Evolutionary conservation across 2,888 invertebrate genomes (phyloP).

Genomic region (Chouioia cunea): DNA sequence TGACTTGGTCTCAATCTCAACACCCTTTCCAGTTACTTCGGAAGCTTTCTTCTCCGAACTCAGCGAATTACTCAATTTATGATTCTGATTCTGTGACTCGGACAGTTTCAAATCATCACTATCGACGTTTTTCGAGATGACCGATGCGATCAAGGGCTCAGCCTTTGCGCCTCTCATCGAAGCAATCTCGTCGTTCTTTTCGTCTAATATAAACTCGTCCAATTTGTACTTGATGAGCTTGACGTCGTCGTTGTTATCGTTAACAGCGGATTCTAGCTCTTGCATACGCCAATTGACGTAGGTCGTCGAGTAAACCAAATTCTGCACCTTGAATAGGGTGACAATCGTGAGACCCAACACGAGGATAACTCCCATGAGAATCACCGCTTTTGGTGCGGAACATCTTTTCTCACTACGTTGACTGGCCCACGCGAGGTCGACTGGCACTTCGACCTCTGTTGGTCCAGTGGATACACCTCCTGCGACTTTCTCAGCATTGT

Average conservation of each 20-base stretch:
- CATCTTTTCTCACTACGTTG: constrained; percentile 35
- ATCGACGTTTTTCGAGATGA: constrained; percentile 30
- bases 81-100: constrained; percentile 44
- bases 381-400: constrained; percentile 36
- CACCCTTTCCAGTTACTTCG: constrained; percentile 17
- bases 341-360: constrained; percentile 42
- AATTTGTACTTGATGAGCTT: constrained; percentile 45
- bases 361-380: constrained; percentile 39
- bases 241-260: constrained; percentile 44
- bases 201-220: constrained; percentile 19
- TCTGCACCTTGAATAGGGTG: constrained; percentile 48
- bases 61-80: constrained; percentile 39
- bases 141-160: constrained; percentile 33
- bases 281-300: constrained; percentile 47
- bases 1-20: constrained; percentile 1
- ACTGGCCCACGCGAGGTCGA: constrained; percentile 47
- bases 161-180: constrained; percentile 22
- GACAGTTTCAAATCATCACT: constrained; percentile 38
- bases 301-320: constrained; percentile 46
- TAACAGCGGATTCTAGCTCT: constrained; percentile 41
- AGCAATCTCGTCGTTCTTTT: constrained; percentile 31
- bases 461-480: constrained; percentile 10
- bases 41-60: constrained; percentile 26
- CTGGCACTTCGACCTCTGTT: constrained; percentile 48
- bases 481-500: constrained; percentile 38